Conservation (phyloP, 1,140 invertebrate genomes). For the Drosophila sp. region DNA sequence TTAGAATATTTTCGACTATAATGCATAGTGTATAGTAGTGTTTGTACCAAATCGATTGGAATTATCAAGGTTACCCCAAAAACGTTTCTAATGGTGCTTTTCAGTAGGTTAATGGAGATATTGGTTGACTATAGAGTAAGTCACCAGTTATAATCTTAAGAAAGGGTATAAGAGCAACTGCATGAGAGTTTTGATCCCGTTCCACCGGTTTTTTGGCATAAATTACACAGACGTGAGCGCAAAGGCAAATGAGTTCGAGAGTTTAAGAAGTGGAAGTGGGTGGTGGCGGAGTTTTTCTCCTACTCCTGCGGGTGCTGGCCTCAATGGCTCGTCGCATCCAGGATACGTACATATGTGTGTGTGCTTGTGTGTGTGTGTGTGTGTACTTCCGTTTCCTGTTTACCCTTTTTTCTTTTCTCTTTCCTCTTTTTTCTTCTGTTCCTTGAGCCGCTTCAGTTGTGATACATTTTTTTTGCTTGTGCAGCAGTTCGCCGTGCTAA, state of each 20-base stretch:
- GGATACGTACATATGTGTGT: conserved; percentile 21
- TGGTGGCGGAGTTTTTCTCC: background rate
- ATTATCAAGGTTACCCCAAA: no score
- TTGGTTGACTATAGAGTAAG: background rate
- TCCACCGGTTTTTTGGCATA: conserved; percentile 60
- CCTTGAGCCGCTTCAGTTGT: conserved; percentile 38
- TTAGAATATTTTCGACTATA: no score
- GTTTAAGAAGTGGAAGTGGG: conserved; percentile 4
- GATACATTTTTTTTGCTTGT: conserved; percentile 48
- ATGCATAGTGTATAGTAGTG: no score
- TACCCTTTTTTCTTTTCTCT: conserved; percentile 59
- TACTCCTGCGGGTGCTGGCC: conserved; percentile 4
- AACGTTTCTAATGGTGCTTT: no score
- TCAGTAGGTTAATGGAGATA: no score
- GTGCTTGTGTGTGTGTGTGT: conserved; percentile 29
- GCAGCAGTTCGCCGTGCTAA: conserved; percentile 51
- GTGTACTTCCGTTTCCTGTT: conserved; percentile 72
- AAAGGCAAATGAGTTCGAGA: conserved; percentile 71
- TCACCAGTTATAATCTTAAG: no score
- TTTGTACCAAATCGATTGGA: no score
- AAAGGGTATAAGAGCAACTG: conserved; percentile 2
- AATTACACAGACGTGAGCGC: conserved; percentile 71
- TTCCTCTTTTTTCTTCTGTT: conserved; percentile 52
- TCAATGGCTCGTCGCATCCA: conserved; percentile 36
- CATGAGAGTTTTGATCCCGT: background rate